Percentiles rank a stretch among this genome's conserved stretches.
phyloP scores from a whole-genome alignment of 2,113 vertebrate species.

The Menura novaehollandiae region DNA sequence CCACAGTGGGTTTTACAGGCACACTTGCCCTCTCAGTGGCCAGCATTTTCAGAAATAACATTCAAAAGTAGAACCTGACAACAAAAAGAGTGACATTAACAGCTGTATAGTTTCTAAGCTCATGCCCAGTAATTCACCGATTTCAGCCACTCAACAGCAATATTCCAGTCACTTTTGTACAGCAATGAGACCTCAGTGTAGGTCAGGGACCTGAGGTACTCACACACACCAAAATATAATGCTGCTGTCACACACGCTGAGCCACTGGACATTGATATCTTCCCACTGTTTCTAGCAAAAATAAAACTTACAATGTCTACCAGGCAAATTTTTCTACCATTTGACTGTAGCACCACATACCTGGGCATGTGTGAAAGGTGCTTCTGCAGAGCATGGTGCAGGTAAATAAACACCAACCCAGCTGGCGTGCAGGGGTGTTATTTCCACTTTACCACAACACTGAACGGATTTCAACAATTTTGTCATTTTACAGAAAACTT shows the following conservation, averaged over 20 bases:
- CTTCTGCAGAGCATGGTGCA: neutral
- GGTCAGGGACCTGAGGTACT: neutral
- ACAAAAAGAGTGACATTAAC: neutral
- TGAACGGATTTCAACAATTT: neutral
- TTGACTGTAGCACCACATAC: neutral
- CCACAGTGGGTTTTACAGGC: neutral
- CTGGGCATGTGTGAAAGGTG: neutral
- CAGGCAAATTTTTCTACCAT: neutral
- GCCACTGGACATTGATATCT: neutral
- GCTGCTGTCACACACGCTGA: neutral
- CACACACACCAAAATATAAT: neutral
- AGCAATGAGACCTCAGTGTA: rapidly evolving
- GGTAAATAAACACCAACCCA: neutral
- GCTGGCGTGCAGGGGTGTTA: rapidly evolving
- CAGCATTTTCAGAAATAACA: neutral
- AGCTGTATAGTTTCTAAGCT: neutral
- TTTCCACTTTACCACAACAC: neutral
- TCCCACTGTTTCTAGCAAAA: neutral
- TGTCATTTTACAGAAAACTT: neutral
- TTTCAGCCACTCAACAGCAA: neutral
- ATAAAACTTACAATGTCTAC: neutral
- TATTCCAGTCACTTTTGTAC: neutral
- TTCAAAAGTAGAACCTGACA: neutral
- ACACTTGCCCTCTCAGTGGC: neutral
- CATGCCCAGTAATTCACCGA: neutral